Conservation (phyloP, 2,113 vertebrate genomes). For the Ceyx melanurus region DNA sequence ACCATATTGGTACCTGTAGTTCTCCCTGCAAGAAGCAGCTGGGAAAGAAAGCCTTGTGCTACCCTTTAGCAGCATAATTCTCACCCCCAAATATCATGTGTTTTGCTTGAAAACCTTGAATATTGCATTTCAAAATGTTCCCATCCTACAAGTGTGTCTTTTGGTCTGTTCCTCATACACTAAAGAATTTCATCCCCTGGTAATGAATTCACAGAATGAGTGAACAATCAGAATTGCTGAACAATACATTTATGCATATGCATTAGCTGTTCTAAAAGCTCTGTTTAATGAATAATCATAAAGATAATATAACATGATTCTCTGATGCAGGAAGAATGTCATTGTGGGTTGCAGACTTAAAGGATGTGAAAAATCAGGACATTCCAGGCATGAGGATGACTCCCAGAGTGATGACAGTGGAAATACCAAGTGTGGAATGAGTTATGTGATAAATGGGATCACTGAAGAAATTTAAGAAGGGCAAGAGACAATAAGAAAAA, state of each 20-base stretch:
- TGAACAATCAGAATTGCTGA: background rate
- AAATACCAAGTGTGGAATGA: background rate
- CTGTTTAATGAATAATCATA: constrained; percentile 26
- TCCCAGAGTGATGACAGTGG: background rate
- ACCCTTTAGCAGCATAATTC: background rate
- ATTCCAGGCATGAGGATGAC: background rate
- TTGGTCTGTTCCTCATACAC: background rate
- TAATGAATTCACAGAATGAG: background rate
- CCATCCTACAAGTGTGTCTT: background rate
- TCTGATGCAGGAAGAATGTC: background rate
- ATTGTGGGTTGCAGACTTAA: background rate
- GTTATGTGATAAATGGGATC: background rate
- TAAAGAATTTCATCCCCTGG: background rate
- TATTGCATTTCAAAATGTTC: background rate
- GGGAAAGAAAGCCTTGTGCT: background rate
- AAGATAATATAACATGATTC: background rate
- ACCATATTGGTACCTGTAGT: background rate
- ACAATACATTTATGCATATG: constrained; percentile 1
- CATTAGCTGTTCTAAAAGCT: background rate
- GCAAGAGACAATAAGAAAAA: background rate
- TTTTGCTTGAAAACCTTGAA: background rate
- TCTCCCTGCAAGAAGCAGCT: background rate
- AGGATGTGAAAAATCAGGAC: background rate
- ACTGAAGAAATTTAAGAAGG: background rate
- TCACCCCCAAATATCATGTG: background rate